phyloP scores from a whole-genome alignment of 1,140 invertebrate genomes.

The Drosophila serrata region DNA sequence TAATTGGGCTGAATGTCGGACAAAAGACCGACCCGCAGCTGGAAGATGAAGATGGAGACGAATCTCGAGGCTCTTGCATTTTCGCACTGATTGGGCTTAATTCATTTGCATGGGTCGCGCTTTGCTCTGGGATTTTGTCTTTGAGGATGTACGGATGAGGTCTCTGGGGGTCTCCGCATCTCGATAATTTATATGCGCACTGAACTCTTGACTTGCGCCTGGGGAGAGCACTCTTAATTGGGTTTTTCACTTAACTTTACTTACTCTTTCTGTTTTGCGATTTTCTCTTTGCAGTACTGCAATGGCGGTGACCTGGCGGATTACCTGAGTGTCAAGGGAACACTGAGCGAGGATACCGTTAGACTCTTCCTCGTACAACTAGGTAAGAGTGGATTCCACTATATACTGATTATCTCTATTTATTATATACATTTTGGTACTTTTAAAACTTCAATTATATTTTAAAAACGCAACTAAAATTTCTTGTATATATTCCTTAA shows the following conservation, averaged over 20 bases:
- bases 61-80: conserved; percentile 27
- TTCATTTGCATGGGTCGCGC: conserved; percentile 76
- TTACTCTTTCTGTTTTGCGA: conserved; percentile 6
- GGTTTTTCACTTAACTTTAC: conserved; percentile 12
- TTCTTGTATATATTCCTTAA: neutral
- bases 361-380: conserved; percentile 97
- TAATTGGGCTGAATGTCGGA: conserved; percentile 32
- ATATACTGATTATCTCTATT: neutral
- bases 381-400: conserved; percentile 86
- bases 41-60: conserved; percentile 8
- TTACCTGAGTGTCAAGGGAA: conserved; percentile 96
- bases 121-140: conserved; percentile 46
- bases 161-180: conserved; percentile 19
- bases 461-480: too few species aligned
- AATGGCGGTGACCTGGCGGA: conserved; percentile 99
- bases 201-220: conserved; percentile 17
- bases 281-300: conserved; percentile 91
- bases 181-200: conserved; percentile 22
- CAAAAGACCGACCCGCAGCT: conserved; percentile 27
- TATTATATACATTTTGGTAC: too few species aligned
- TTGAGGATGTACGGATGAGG: conserved; percentile 10
- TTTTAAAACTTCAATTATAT: too few species aligned
- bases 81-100: conserved; percentile 73
- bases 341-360: conserved; percentile 98
- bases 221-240: conserved; percentile 11